Conservation (phyloP, 2,888 invertebrate genomes). For the Dastarcus helophoroides region DNA sequence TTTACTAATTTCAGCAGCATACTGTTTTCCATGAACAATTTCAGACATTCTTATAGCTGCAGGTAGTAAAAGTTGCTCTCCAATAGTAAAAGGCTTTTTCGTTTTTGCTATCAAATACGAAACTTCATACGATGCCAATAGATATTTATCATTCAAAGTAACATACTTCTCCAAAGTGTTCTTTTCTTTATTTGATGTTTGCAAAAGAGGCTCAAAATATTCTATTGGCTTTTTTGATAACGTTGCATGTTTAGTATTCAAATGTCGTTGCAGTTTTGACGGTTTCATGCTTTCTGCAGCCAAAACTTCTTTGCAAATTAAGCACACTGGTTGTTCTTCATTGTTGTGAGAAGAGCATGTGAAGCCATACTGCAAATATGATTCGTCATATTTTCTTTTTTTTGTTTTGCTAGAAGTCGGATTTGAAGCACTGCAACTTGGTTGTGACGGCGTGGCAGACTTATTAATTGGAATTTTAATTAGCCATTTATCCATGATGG, state of each 20-base stretch:
- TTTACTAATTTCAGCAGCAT: too few species aligned
- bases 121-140: too few species aligned
- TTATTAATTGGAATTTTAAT: conserved; percentile 10
- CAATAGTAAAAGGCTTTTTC: conserved; percentile 1
- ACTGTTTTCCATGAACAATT: too few species aligned
- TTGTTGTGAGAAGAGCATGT: conserved; percentile 8
- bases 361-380: conserved; percentile 13
- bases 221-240: conserved; percentile 7
- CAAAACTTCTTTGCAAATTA: conserved; percentile 14
- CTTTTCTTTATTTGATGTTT: conserved; percentile 6
- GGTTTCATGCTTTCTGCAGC: conserved; percentile 15
- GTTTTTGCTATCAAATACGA: too few species aligned
- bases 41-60: too few species aligned
- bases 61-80: conserved; percentile 2
- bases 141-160: conserved; percentile 6
- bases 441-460: conserved; percentile 10
- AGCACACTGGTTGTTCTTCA: conserved; percentile 13
- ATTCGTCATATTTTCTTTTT: conserved; percentile 7
- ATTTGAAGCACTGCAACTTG: conserved; percentile 10
- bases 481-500: conserved; percentile 11
- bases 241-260: too few species aligned
- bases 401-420: conserved; percentile 8
- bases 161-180: conserved; percentile 6
- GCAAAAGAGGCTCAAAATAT: conserved; percentile 7
- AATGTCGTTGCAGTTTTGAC: too few species aligned